Percentiles rank a stretch among this genome's conserved stretches.
Conservation (phyloP, 2,888 invertebrate genomes). For the Epistrophella euchroma region DNA sequence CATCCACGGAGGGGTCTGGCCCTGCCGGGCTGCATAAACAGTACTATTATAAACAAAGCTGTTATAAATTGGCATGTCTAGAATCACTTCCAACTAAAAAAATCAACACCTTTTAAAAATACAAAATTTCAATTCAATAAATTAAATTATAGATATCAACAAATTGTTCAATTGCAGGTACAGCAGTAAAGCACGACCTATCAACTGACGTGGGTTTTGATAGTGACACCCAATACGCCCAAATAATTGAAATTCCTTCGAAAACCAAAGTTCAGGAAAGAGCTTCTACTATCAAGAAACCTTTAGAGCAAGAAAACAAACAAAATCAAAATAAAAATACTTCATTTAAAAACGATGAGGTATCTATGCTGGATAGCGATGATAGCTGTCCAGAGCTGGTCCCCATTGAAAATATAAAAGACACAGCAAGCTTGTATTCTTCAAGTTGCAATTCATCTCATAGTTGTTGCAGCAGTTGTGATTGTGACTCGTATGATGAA, state of each 20-base stretch:
- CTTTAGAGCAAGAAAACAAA: background rate
- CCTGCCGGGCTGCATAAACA: no score
- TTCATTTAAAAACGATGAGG: background rate
- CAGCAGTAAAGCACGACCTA: constrained; percentile 78
- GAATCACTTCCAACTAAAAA: no score
- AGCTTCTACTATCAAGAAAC: background rate
- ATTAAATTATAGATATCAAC: background rate
- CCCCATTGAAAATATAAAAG: constrained; percentile 16
- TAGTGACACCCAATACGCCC: constrained; percentile 77
- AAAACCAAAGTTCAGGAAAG: background rate
- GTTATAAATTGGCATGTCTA: no score
- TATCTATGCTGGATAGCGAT: constrained; percentile 65
- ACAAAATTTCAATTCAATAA: no score
- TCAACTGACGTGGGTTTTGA: constrained; percentile 76
- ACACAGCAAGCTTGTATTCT: background rate
- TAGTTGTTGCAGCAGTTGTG: constrained; percentile 17
- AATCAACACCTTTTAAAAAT: no score
- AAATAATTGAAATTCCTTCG: constrained; percentile 78
- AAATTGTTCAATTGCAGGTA: constrained; percentile 71
- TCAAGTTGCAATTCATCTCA: constrained; percentile 8
- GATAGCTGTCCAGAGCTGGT: constrained; percentile 73
- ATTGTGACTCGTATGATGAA: constrained; percentile 6
- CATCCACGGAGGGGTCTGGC: no score
- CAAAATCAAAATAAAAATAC: background rate
- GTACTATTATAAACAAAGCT: no score